These are phyloP conservation scores for Oxygymnocypris stewartii DNA, from an alignment of 2,113 vertebrate species.

Conservation along the genomic window DNA sequence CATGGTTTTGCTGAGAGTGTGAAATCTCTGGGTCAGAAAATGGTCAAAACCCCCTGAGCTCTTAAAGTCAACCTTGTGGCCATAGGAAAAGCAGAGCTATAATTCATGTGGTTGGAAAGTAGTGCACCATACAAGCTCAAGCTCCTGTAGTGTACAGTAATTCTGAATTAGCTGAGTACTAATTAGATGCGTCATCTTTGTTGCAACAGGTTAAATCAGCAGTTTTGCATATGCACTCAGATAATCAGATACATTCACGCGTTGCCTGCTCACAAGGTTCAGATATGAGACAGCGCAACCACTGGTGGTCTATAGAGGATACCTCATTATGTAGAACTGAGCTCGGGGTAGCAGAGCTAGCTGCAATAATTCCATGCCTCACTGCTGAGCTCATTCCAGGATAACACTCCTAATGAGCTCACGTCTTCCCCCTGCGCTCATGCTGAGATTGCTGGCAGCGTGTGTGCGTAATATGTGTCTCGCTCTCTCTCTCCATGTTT, in stretches of 20 bases:
- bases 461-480: conserved; percentile 51
- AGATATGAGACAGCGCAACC: conserved; percentile 16
- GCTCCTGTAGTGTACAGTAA: background rate
- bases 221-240: background rate
- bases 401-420: conserved; percentile 73
- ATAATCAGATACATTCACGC: conserved; percentile 14
- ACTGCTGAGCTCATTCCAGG: conserved; percentile 66
- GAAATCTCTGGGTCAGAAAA: background rate
- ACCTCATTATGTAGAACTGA: conserved; percentile 66
- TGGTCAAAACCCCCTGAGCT: background rate
- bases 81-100: background rate
- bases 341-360: conserved; percentile 53
- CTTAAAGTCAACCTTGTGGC: background rate
- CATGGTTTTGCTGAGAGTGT: background rate
- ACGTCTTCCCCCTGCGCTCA: conserved; percentile 65
- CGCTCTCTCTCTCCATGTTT: conserved; percentile 44
- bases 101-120: background rate
- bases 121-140: background rate
- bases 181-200: conserved; percentile 6
- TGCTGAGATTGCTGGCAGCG: conserved; percentile 59
- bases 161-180: conserved; percentile 12
- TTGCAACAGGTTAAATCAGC: conserved; percentile 26
- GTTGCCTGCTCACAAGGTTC: conserved; percentile 8
- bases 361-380: conserved; percentile 64
- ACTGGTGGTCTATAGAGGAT: conserved; percentile 56